Conservation (phyloP, 1,140 invertebrate species). For the Camponotus pennsylvanicus region DNA sequence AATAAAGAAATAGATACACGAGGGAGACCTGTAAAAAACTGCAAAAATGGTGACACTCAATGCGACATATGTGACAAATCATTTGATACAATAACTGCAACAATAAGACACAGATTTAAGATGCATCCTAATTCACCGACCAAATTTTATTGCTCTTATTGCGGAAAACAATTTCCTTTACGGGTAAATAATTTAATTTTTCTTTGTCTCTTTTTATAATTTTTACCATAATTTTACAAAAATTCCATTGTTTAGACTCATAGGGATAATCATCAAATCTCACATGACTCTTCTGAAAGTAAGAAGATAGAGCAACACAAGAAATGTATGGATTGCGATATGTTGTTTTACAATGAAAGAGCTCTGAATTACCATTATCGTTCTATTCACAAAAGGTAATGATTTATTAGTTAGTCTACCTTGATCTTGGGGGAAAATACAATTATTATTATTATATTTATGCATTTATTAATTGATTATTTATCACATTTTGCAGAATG, state of each 20-base stretch:
- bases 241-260: constrained; percentile 84
- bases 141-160: constrained; percentile 90
- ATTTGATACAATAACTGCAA: constrained; percentile 88
- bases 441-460: background rate
- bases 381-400: constrained; percentile 88
- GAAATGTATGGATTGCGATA: constrained; percentile 87
- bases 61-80: constrained; percentile 88
- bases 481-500: constrained; percentile 81
- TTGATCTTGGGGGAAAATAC: background rate
- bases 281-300: constrained; percentile 82
- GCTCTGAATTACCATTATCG: constrained; percentile 89
- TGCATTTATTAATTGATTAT: constrained; percentile 31
- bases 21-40: constrained; percentile 76
- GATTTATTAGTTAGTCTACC: background rate
- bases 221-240: constrained; percentile 23
- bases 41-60: constrained; percentile 71
- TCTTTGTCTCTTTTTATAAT: background rate
- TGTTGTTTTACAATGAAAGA: constrained; percentile 87
- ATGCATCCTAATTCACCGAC: constrained; percentile 88
- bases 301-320: constrained; percentile 83
- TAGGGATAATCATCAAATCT: constrained; percentile 87
- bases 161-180: constrained; percentile 90
- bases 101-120: constrained; percentile 90
- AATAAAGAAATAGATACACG: constrained; percentile 86
- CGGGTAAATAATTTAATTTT: constrained; percentile 84